These are phyloP conservation scores for Ptychobarbus kaznakovi DNA, from an alignment of 2,797 vertebrate species.

Conservation along the genomic window DNA sequence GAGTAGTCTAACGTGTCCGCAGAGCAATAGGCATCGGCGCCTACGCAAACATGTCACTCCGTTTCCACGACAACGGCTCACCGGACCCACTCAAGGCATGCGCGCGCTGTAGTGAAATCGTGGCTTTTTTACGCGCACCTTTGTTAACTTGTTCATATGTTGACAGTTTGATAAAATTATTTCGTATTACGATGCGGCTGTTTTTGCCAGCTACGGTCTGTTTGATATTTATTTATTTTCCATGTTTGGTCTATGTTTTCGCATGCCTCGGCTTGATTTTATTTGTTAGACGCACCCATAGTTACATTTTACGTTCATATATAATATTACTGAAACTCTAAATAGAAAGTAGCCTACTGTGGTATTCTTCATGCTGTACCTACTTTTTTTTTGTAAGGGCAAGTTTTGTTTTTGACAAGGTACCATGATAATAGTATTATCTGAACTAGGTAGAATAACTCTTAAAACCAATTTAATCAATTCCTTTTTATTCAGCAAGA, in stretches of 20 bases:
- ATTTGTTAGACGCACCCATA: neutral
- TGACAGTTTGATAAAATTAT: neutral
- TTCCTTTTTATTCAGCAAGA: slow-evolving; percentile 3
- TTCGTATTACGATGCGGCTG: neutral
- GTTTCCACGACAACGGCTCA: slow-evolving; percentile 66
- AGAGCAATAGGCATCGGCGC: slow-evolving; percentile 63
- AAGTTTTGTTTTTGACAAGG: neutral
- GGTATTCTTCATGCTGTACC: neutral
- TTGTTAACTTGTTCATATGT: slow-evolving; percentile 24
- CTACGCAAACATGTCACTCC: slow-evolving; percentile 67
- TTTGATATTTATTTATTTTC: neutral
- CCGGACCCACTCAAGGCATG: slow-evolving; percentile 56
- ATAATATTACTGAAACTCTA: neutral
- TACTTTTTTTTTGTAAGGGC: neutral
- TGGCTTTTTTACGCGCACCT: slow-evolving; percentile 37
- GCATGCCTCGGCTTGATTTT: neutral
- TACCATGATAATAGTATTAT: neutral
- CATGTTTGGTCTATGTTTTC: neutral
- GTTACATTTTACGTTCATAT: neutral
- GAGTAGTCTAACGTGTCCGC: slow-evolving; percentile 56
- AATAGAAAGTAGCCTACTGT: neutral
- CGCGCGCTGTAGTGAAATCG: slow-evolving; percentile 43
- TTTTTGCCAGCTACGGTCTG: neutral
- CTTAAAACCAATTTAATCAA: neutral
- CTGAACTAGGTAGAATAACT: neutral